These are phyloP conservation scores for Anodontia alba DNA, from an alignment of 2,888 invertebrate species.

Conservation along the genomic window DNA sequence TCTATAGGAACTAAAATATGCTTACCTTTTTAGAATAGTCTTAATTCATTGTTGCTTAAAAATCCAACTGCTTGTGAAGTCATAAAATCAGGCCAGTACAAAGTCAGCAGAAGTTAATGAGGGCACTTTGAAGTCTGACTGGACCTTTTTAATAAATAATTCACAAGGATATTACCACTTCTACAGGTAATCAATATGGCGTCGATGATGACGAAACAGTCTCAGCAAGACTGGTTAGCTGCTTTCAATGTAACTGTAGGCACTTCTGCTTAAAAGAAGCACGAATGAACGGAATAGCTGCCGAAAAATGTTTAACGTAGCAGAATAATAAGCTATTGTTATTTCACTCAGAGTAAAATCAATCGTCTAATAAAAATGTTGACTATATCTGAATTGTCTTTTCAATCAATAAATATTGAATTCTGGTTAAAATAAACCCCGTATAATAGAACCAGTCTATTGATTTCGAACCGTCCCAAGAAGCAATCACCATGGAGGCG, in stretches of 20 bases:
- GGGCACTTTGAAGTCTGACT: background rate
- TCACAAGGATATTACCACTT: background rate
- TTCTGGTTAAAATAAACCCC: background rate
- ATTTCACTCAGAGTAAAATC: background rate
- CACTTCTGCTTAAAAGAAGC: too few relatives aligned
- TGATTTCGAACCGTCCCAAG: slow-evolving; percentile 5
- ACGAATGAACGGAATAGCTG: too few relatives aligned
- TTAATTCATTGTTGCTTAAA: too few relatives aligned
- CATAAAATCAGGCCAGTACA: background rate
- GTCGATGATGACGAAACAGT: background rate
- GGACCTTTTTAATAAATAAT: background rate
- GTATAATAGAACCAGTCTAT: slow-evolving; percentile 1
- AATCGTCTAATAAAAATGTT: background rate
- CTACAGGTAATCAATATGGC: slow-evolving; percentile 6
- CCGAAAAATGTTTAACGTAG: too few relatives aligned
- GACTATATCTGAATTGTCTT: background rate
- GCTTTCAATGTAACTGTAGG: too few relatives aligned
- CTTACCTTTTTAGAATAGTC: too few relatives aligned
- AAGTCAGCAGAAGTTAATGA: background rate
- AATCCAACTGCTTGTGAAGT: too few relatives aligned
- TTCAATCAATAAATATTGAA: background rate
- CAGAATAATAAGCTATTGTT: too few relatives aligned
- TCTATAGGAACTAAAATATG: too few relatives aligned
- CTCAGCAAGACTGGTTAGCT: too few relatives aligned
- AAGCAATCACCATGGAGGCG: background rate